Percentiles rank a stretch among this genome's conserved stretches.
These are phyloP conservation scores for Melanotaenia maccullochi DNA, from an alignment of 2,797 vertebrate genomes.

Conservation along the genomic window DNA sequence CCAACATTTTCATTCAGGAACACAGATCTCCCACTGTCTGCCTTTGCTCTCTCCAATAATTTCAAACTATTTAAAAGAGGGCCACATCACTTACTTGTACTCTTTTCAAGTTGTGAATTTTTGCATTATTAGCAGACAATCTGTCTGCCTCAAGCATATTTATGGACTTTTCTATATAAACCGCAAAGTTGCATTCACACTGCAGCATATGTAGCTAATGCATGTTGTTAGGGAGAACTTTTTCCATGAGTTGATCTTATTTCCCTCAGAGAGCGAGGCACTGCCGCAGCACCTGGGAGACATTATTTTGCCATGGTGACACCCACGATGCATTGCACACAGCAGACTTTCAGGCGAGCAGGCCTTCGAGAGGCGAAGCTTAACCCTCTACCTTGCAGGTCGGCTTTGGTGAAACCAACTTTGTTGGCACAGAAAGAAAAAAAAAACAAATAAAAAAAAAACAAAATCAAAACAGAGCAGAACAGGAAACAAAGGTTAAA, in stretches of 20 bases:
- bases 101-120: neutral
- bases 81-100: constrained; percentile 1
- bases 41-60: neutral
- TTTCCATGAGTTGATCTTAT: neutral
- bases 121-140: neutral
- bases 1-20: constrained; percentile 35
- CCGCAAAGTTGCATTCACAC: neutral
- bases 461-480: constrained; percentile 79
- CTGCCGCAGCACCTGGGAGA: constrained; percentile 38
- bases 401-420: constrained; percentile 99
- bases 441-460: constrained; percentile 76
- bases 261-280: constrained; percentile 60
- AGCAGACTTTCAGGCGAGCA: constrained; percentile 85
- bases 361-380: constrained; percentile 75
- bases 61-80: constrained; percentile 4
- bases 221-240: neutral
- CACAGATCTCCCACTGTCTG: constrained; percentile 16
- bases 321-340: constrained; percentile 83
- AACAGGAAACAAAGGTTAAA: constrained; percentile 82
- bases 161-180: neutral
- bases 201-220: neutral
- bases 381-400: constrained; percentile 96
- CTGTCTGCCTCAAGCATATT: neutral
- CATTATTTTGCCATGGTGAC: constrained; percentile 70
- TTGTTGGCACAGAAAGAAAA: constrained; percentile 90